Conservation (phyloP, 2,797 vertebrate species). For the Coregonus sp. region DNA sequence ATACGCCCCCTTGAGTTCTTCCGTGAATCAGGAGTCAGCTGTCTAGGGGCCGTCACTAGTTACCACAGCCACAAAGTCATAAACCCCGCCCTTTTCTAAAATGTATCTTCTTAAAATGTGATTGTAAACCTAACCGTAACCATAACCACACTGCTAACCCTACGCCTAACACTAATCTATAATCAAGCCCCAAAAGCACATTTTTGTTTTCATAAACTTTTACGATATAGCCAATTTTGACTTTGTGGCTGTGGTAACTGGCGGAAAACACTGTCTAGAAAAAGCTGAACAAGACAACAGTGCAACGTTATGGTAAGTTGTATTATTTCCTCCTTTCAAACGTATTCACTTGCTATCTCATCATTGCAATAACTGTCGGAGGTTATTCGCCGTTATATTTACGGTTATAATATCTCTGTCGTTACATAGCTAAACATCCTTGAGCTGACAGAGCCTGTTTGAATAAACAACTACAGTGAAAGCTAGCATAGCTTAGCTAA, state of each 20-base stretch:
- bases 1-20: conserved; percentile 27
- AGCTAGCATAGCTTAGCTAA: neutral
- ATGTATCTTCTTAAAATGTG: too few relatives aligned
- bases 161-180: too few relatives aligned
- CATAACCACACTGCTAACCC: too few relatives aligned
- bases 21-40: conserved; percentile 66
- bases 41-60: conserved; percentile 35
- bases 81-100: too few relatives aligned
- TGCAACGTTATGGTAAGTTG: conserved; percentile 13
- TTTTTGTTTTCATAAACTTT: too few relatives aligned
- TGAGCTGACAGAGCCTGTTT: neutral
- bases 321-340: neutral
- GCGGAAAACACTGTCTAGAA: neutral
- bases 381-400: neutral
- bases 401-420: neutral
- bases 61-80: too few relatives aligned
- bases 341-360: neutral
- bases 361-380: neutral
- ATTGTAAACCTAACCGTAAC: too few relatives aligned
- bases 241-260: too few relatives aligned
- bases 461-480: neutral
- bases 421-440: neutral
- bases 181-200: too few relatives aligned
- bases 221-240: too few relatives aligned
- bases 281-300: conserved; percentile 54